Base-by-base conservation (phyloP, 2,113 vertebrate genomes). In the Lepus timidus region DNA sequence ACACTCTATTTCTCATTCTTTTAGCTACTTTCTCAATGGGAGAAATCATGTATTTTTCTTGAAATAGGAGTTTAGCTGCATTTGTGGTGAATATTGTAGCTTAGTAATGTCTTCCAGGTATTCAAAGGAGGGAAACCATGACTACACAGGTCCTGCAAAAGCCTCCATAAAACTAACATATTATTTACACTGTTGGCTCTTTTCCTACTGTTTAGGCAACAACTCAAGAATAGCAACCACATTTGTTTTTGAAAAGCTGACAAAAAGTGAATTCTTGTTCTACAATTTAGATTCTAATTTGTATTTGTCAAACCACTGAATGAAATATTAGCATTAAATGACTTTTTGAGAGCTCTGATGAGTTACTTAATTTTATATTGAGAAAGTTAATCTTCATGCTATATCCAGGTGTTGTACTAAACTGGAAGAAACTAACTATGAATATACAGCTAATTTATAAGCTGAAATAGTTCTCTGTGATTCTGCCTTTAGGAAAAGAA, bases 21-120 rank as follows among this genome's bases (percentile, higher is more conserved):
- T 91, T 13, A 68, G 6, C 55, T 83, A 62, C 31, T 85, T 96
- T 55, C 67, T 71, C 17, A 85, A 36, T 33, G 51, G 44, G 55
- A 68, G 44, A 96, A 95, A 68, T 61, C n/a, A 90, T 55, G 1
- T 51, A 29, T 94, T 89, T 92, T 87, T 93, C 16, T 12, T 64
- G 19, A 27, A 74, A 29, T 0, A 68, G 9, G 52, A 84, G 14
- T 55, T 65, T 61, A 68, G n/a, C 23, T 85, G 29, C 11, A 27
- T 49, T 90, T 93, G 84, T 70, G 62, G 76, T 75, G 79, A 84
- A 81, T 36, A 31, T 20, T 19, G 27, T 58, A 88, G 84, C 29
- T 91, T 39, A 85, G 17, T 55, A 52, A 27, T 51, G 12, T 83
- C 61, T 71, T 51, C 27, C 19, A 73, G 64, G 3, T 27, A 68